Evolutionary conservation across 2,797 vertebrate genomes (phyloP).

Genomic region (Selene dorsalis): DNA sequence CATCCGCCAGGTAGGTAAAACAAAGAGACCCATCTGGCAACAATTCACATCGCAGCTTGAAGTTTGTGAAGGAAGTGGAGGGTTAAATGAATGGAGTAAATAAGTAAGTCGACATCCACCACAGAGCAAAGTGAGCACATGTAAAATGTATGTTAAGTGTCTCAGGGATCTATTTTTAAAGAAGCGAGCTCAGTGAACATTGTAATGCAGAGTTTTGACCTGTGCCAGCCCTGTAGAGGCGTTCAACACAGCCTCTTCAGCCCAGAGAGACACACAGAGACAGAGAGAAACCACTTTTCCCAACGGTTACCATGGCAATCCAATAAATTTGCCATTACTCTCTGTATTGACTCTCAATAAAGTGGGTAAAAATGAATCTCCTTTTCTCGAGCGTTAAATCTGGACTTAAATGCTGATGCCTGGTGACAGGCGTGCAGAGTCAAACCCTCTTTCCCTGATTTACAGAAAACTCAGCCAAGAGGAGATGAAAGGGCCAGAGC

Average conservation of each 20-base stretch:
- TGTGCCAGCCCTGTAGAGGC: constrained; percentile 58
- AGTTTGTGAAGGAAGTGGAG: constrained; percentile 9
- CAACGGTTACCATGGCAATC: constrained; percentile 82
- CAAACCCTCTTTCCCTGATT: constrained; percentile 68
- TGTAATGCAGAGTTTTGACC: constrained; percentile 59
- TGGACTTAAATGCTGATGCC: constrained; percentile 77
- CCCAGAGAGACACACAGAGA: constrained; percentile 50
- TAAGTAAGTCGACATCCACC: constrained; percentile 30
- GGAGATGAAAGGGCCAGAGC: constrained; percentile 59
- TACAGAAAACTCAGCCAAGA: constrained; percentile 71
- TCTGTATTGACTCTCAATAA: constrained; percentile 77
- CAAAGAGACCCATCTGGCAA: constrained; percentile 13
- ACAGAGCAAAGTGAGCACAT: constrained; percentile 50
- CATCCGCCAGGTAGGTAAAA: constrained; percentile 1
- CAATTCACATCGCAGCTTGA: background rate
- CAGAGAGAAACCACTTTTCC: constrained; percentile 63
- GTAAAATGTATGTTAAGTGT: constrained; percentile 71
- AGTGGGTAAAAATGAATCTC: constrained; percentile 75
- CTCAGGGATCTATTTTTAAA: constrained; percentile 58
- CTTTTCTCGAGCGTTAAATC: constrained; percentile 74
- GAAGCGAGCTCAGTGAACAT: constrained; percentile 27
- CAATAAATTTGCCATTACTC: constrained; percentile 69
- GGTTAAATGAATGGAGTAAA: constrained; percentile 48
- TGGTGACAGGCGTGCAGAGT: constrained; percentile 75
- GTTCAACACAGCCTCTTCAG: constrained; percentile 60